These are phyloP conservation scores for Orius laevigatus DNA, from an alignment of 1,140 invertebrate species.

Conservation along the genomic window DNA sequence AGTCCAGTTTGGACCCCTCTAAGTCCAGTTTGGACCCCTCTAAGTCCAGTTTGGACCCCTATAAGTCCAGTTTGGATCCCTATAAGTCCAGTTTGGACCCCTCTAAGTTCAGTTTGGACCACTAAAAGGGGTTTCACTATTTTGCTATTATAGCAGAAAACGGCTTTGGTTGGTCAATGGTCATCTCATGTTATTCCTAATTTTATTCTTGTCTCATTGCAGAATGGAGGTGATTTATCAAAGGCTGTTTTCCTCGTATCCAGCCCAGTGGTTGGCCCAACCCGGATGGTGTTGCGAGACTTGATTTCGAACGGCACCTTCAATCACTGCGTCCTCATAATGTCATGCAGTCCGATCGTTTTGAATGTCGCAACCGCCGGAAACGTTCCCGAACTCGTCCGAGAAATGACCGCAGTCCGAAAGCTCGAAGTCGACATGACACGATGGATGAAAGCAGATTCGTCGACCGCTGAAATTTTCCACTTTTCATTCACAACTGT, in stretches of 20 bases:
- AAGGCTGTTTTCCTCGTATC: conserved; percentile 41
- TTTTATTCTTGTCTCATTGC: conserved; percentile 21
- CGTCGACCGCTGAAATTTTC: conserved; percentile 29
- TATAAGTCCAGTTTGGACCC: too few relatives aligned
- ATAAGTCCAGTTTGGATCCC: too few relatives aligned
- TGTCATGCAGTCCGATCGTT: conserved; percentile 24
- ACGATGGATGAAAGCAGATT: conserved; percentile 33
- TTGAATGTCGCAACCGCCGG: conserved; percentile 21
- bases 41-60: too few relatives aligned
- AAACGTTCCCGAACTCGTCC: conserved; percentile 17
- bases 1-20: too few relatives aligned
- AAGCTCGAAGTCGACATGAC: conserved; percentile 28
- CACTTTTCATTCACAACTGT: conserved; percentile 27
- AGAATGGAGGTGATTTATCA: conserved; percentile 29
- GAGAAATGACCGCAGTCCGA: conserved; percentile 23
- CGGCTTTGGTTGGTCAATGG: too few relatives aligned
- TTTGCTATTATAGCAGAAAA: too few relatives aligned
- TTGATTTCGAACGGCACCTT: conserved; percentile 36
- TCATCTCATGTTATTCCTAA: background rate
- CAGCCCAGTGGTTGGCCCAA: conserved; percentile 29
- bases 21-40: too few relatives aligned
- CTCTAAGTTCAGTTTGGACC: too few relatives aligned
- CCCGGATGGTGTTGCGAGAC: conserved; percentile 31
- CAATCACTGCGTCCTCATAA: conserved; percentile 37
- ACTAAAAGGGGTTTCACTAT: too few relatives aligned